Percentiles rank a stretch among this genome's conserved stretches.
These are phyloP conservation scores for Avahi laniger DNA, from an alignment of 2,797 vertebrate genomes.

Conservation along the genomic window DNA sequence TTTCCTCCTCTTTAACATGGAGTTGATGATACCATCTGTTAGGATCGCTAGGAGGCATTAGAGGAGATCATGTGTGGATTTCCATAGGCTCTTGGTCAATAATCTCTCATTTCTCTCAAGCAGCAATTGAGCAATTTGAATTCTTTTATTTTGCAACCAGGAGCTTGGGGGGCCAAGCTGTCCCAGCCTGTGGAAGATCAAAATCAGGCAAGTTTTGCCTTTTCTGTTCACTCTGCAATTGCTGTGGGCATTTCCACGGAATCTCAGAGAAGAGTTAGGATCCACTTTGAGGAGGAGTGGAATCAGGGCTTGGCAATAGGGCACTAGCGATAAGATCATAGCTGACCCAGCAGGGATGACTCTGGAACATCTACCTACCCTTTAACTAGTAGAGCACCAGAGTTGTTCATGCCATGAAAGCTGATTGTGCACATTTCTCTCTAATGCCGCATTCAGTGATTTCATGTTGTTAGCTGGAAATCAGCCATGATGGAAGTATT, in stretches of 20 bases:
- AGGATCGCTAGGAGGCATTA: background rate
- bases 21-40: background rate
- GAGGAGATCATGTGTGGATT: background rate
- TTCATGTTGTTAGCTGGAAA: background rate
- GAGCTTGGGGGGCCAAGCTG: background rate
- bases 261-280: background rate
- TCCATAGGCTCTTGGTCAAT: background rate
- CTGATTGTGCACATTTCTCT: background rate
- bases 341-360: background rate
- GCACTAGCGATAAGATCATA: rapidly evolving
- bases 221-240: background rate
- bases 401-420: rapidly evolving
- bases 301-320: background rate
- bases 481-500: background rate
- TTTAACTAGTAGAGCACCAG: background rate
- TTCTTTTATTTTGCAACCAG: background rate
- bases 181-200: background rate
- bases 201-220: background rate
- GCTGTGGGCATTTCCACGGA: background rate
- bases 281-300: background rate
- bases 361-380: no score
- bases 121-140: background rate
- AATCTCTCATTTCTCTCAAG: background rate
- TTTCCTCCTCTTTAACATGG: background rate
- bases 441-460: background rate